These are phyloP conservation scores for Aurelia aurita complex sp. Pacific DNA, from an alignment of 30 jellyfish, hydroid and myxozoan species.

Conservation along the genomic window DNA sequence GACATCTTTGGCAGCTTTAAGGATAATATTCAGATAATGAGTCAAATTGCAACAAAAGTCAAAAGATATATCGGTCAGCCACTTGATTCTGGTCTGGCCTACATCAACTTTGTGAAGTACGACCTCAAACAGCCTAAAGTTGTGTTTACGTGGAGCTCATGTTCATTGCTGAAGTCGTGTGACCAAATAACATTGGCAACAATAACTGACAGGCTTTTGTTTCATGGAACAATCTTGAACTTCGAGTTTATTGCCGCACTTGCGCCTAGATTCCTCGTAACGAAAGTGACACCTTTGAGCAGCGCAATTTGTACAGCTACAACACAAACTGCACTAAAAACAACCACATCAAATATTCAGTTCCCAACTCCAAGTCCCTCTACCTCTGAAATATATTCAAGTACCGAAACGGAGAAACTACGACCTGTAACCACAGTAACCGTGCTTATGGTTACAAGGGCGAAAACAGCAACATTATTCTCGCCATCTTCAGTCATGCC, in stretches of 20 bases:
- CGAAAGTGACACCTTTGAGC: not conserved
- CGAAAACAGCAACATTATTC: conserved; percentile 2
- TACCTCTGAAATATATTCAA: not conserved
- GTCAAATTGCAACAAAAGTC: conserved; percentile 9
- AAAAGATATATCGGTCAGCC: conserved; percentile 9
- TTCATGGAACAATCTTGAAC: conserved; percentile 54
- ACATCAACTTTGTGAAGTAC: conserved; percentile 20
- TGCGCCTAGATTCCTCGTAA: conserved; percentile 51
- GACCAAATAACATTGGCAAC: conserved; percentile 42
- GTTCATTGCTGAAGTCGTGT: conserved; percentile 76
- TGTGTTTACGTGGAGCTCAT: conserved; percentile 72
- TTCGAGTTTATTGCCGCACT: conserved; percentile 54
- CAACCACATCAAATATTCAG: not conserved
- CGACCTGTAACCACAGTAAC: too few species aligned
- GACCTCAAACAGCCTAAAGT: conserved; percentile 22
- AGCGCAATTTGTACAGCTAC: not conserved
- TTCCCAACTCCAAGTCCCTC: not conserved
- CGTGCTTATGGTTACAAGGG: too few species aligned
- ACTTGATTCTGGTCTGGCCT: conserved; percentile 20
- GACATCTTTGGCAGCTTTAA: conserved; percentile 14
- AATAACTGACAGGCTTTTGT: conserved; percentile 44
- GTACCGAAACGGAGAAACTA: too few species aligned
- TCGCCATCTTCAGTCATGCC: conserved; percentile 13
- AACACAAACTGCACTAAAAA: not conserved
- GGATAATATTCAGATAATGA: conserved; percentile 19